Base-by-base conservation (phyloP, 2,113 vertebrate genomes). In the Stercorarius parasiticus region DNA sequence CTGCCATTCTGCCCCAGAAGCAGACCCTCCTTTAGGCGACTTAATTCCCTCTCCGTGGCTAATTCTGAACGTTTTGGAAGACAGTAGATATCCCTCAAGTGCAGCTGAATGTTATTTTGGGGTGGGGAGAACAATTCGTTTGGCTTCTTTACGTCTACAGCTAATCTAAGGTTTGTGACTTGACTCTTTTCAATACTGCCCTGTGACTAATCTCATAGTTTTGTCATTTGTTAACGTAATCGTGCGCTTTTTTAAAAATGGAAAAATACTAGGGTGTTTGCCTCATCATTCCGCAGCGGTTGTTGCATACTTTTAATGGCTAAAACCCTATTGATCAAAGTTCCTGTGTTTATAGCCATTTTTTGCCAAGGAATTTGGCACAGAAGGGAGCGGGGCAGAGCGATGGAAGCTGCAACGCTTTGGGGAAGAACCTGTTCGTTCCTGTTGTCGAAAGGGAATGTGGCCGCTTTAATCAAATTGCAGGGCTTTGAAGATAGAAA, bases 291-390 rank as follows among this genome's bases (percentile, higher is more conserved):
- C 53, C 2, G 0, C 74, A 16, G 85, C 3, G 8, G 11, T 77
- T 88, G 27, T 21, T 76, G 59, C 50, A 14, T 66, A 20, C 20
- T 52, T 84, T 3, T 12, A n/a, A 11, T 29, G 49, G 29, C 66
- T 73, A 14, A 65, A 64, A 72, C 0, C 2, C 11, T 42, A 11
- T 72, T 62, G 79, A 92, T 93, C 45, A 50, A 90, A 95, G 82
- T 72, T 62, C n/a, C 56, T 5, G 2, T 52, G 66, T 82, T 93
- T 82, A 34, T 27, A 42, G 86, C 34, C 49, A 1, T n/a, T 85
- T 96, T 96, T 80, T 95, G 82, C 85, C 62, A 30, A 93, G 67
- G 85, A 88, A 80, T 93, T 86, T 94, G 92, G 79, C 58, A 45
- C 22, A 14, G 90, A 23, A 2, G 13, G 2, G 62, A 88, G 45